Evolutionary conservation across 2,113 vertebrate species (phyloP).

Genomic region (Phylloscopus trochilus): DNA sequence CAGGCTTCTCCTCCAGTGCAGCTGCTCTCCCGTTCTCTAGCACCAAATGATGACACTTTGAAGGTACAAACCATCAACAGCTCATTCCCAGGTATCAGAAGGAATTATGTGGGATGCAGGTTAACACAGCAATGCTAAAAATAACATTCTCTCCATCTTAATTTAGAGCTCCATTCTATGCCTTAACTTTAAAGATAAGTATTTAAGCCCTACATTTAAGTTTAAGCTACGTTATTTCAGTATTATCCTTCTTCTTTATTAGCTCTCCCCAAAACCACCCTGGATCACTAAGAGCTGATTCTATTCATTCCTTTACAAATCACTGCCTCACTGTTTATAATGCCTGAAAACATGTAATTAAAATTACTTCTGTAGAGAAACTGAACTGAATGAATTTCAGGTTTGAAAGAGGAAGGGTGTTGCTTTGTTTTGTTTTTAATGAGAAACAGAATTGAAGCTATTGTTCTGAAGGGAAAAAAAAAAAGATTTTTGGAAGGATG

Average conservation of each 20-base stretch:
- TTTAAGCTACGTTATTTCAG: background rate
- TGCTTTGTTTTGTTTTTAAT: constrained; percentile 57
- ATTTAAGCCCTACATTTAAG: background rate
- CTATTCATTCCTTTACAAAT: constrained; percentile 19
- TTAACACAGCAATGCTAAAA: background rate
- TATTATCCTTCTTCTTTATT: constrained; percentile 31
- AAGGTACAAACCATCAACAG: background rate
- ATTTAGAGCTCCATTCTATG: background rate
- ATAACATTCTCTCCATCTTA: background rate
- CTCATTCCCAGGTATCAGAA: background rate
- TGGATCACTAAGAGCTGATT: constrained; percentile 20
- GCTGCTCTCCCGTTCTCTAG: background rate
- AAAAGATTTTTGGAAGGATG: constrained; percentile 20
- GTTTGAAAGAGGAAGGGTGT: constrained; percentile 62
- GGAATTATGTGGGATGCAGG: background rate
- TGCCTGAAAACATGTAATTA: constrained; percentile 34
- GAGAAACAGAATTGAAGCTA: constrained; percentile 46
- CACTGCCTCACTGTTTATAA: constrained; percentile 23
- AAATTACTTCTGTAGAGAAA: constrained; percentile 2
- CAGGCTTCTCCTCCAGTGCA: background rate
- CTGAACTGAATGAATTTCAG: constrained; percentile 33
- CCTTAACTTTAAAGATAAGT: background rate
- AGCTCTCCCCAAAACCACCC: background rate
- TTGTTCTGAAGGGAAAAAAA: background rate
- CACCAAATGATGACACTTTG: background rate